A percentile compares a stretch with the other conserved stretches of the same genome.
These are phyloP conservation scores for Nautilus pompilius DNA, from an alignment of 1,140 invertebrate genomes.

Conservation along the genomic window DNA sequence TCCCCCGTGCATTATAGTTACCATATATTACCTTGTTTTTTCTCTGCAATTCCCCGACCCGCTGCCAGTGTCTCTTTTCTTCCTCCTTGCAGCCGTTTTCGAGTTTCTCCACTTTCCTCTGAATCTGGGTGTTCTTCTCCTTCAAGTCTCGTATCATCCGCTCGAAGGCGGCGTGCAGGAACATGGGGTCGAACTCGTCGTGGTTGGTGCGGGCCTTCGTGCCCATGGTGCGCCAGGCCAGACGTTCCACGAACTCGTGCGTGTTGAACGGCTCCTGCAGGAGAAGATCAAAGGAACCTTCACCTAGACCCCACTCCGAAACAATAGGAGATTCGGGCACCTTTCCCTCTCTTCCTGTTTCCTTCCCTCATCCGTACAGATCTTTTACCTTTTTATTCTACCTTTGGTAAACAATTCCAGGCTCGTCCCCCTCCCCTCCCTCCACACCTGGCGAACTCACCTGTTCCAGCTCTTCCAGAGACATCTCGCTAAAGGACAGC, in stretches of 20 bases:
- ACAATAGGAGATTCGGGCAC: not conserved
- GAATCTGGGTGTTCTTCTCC: conserved; percentile 78
- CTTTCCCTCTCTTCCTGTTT: too few relatives aligned
- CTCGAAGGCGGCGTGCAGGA: conserved; percentile 83
- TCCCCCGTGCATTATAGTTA: too few relatives aligned
- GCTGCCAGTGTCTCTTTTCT: conserved; percentile 77
- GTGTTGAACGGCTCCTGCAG: conserved; percentile 88
- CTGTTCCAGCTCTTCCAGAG: conserved; percentile 14
- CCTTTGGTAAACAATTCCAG: too few relatives aligned
- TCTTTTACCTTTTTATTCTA: too few relatives aligned
- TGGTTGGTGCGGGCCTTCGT: conserved; percentile 42
- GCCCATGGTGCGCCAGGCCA: conserved; percentile 91
- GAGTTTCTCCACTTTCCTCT: conserved; percentile 82
- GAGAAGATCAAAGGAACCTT: conserved; percentile 2
- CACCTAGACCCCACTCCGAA: not conserved
- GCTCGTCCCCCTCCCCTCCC: too few relatives aligned
- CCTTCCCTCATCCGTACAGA: too few relatives aligned
- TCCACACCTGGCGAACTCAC: too few relatives aligned
- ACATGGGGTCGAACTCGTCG: conserved; percentile 60
- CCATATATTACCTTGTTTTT: conserved; percentile 82
- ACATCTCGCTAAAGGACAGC: too few relatives aligned
- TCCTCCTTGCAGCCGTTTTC: conserved; percentile 82
- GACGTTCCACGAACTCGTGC: conserved; percentile 93
- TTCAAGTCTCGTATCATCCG: conserved; percentile 81
- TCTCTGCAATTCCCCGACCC: conserved; percentile 79